These are phyloP conservation scores for Zeugodacus cucurbitae DNA, from an alignment of 1,140 invertebrate genomes.

Conservation along the genomic window DNA sequence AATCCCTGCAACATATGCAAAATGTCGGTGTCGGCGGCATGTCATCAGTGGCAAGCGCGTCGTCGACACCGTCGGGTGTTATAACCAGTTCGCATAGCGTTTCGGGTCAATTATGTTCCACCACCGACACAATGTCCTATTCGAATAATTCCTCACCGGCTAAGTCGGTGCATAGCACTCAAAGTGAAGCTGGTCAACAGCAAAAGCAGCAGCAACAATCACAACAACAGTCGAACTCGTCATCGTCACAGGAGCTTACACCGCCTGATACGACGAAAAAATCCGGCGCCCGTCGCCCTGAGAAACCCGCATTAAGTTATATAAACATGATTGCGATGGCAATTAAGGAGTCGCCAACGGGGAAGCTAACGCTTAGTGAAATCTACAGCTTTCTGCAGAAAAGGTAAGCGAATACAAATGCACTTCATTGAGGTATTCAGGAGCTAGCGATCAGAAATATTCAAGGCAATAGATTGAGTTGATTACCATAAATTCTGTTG, in stretches of 20 bases:
- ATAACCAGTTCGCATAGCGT: slow-evolving; percentile 43
- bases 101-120: slow-evolving; percentile 26
- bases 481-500: too few species aligned
- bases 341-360: slow-evolving; percentile 90
- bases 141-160: slow-evolving; percentile 44
- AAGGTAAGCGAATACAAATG: slow-evolving; percentile 70
- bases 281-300: slow-evolving; percentile 79
- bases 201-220: slow-evolving; percentile 21
- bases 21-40: slow-evolving; percentile 19
- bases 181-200: slow-evolving; percentile 32
- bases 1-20: slow-evolving; percentile 42
- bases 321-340: slow-evolving; percentile 98
- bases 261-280: slow-evolving; percentile 61
- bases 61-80: slow-evolving; percentile 46
- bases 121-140: slow-evolving; percentile 29
- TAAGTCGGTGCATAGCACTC: slow-evolving; percentile 43
- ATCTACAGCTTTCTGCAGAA: slow-evolving; percentile 89
- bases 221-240: slow-evolving; percentile 42
- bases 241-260: slow-evolving; percentile 43
- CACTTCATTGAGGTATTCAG: too few species aligned
- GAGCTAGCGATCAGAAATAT: too few species aligned
- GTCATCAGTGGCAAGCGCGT: background rate
- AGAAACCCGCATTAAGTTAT: slow-evolving; percentile 97
- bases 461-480: too few species aligned
- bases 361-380: slow-evolving; percentile 87